These are phyloP conservation scores for Castor canadensis DNA, from an alignment of 2,113 vertebrate genomes.

Conservation along the genomic window DNA sequence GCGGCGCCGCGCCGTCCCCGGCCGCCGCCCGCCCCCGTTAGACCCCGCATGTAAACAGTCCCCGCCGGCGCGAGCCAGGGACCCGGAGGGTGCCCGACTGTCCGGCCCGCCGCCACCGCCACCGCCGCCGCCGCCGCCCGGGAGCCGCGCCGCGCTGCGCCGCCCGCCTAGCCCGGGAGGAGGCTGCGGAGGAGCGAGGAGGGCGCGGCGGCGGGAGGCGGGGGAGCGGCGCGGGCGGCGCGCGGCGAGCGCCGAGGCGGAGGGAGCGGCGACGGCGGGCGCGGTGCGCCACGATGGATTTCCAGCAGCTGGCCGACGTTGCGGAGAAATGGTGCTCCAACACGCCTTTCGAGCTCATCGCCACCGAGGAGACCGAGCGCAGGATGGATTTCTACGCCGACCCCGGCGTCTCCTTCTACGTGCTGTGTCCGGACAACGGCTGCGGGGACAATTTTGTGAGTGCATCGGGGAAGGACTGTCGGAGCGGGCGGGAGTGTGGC, in stretches of 20 bases:
- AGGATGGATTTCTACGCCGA: conserved; percentile 98
- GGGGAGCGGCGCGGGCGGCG: background rate
- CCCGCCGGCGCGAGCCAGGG: conserved; percentile 47
- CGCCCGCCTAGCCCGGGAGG: background rate
- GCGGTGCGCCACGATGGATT: conserved; percentile 89
- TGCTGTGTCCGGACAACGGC: conserved; percentile 93
- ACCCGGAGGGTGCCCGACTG: background rate
- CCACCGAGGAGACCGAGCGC: conserved; percentile 95
- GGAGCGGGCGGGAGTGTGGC: background rate
- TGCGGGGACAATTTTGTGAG: conserved; percentile 97
- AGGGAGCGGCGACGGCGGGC: conserved; percentile 14
- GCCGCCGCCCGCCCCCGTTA: conserved; percentile 36
- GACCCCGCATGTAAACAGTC: conserved; percentile 74
- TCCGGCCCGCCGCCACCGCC: background rate
- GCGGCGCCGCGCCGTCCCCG: conserved; percentile 30
- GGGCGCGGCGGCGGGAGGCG: background rate
- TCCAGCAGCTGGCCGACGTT: conserved; percentile 96
- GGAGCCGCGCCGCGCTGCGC: background rate
- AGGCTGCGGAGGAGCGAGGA: background rate
- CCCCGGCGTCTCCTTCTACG: conserved; percentile 97
- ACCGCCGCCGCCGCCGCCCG: no score
- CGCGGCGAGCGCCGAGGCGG: background rate
- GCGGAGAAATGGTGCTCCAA: conserved; percentile 97
- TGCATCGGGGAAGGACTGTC: conserved; percentile 65
- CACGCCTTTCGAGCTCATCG: conserved; percentile 97